Base-by-base conservation (phyloP, 2,113 vertebrate species). In the Melanocharis versteri region DNA sequence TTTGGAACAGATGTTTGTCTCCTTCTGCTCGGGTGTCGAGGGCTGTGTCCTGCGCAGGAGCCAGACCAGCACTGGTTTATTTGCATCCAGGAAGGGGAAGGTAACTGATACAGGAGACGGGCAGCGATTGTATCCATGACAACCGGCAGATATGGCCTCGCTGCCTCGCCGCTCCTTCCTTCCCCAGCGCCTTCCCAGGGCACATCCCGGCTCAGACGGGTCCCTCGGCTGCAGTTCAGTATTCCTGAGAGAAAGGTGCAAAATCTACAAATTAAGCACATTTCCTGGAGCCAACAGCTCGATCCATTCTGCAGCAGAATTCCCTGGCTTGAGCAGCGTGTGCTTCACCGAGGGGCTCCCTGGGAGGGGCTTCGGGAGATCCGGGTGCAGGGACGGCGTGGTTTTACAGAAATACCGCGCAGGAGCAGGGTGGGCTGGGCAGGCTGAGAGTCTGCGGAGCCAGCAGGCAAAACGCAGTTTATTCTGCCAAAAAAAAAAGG, bases 51-150 rank as follows among this genome's bases (percentile, higher is more conserved):
- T 44, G 72, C 20, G 1, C 15, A 6, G 89, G 58, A 58, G 60
- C 68, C 22, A 3, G 87, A 37, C 21, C 60, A 19, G 62, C n/a
- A 0, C 66, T 39, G 1, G 0, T 22, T 61, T n/a, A 15, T 75
- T 88, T 39, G 79, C 87, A 79, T 84, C 94, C 87, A 39, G 95
- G 91, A 57, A 71, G 53, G 65, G 61, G 94, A 94, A 96, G 93
- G 94, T 72, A 91, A 89, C 56, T 12, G 96, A 94, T 90, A 22
- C 42, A 24, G 92, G 71, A 90, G 88, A 11, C 51, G n/a, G 27
- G 73, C 85, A 86, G 83, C 22, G 90, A 96, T 95, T 71, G 96
- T 96, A 72, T 75, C 96, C 96, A 97, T 97, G 96, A 35, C 96
- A 97, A 97, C 96, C 79, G 48, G 90, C 96, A 84, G 96, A 84